These are phyloP conservation scores for Ceratosolen solmsi DNA, from an alignment of 1,140 invertebrate genomes.

Conservation along the genomic window DNA sequence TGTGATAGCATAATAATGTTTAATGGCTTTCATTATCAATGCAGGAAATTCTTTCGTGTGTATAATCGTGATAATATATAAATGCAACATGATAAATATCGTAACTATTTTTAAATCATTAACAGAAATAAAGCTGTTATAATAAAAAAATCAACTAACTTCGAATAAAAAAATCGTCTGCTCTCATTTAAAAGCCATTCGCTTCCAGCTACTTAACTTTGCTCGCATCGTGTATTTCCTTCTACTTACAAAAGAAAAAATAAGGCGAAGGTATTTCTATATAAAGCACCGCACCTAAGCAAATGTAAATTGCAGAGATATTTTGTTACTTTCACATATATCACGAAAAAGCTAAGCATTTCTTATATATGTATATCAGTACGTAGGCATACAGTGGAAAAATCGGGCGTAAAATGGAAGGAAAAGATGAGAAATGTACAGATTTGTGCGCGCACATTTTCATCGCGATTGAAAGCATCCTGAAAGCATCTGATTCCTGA, in stretches of 20 bases:
- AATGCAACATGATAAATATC: no score
- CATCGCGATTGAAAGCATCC: constrained; percentile 55
- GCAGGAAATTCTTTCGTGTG: no score
- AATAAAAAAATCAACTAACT: not conserved
- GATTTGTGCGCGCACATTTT: constrained; percentile 46
- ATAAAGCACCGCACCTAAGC: not conserved
- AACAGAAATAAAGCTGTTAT: not conserved
- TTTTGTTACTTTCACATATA: constrained; percentile 14
- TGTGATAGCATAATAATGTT: no score
- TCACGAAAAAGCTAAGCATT: not conserved
- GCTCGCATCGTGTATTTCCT: not conserved
- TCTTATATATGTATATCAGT: not conserved
- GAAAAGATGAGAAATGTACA: constrained; percentile 7
- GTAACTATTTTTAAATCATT: not conserved
- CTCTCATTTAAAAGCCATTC: not conserved
- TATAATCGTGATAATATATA: no score
- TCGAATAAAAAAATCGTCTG: not conserved
- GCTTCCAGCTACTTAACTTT: not conserved
- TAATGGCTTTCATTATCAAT: no score
- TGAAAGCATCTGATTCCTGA: constrained; percentile 54
- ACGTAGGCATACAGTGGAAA: constrained; percentile 45
- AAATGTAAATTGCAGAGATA: constrained; percentile 15
- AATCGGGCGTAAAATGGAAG: constrained; percentile 49
- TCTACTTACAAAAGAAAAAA: not conserved
- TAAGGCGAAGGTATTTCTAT: not conserved